phyloP scores from a whole-genome alignment of 2,888 invertebrate genomes.

The Balanococcus diminutus region DNA sequence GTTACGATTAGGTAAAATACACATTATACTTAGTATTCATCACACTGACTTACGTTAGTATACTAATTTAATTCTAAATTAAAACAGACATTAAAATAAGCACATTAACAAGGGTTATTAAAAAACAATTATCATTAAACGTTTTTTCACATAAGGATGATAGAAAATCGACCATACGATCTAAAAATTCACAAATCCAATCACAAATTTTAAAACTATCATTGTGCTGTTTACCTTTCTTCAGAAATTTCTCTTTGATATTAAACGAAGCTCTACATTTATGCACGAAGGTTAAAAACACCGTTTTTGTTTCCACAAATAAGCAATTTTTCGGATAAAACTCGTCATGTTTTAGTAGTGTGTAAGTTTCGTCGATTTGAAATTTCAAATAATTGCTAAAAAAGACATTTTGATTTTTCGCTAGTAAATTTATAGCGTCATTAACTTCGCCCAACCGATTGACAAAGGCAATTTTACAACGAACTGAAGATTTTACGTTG shows the following conservation, averaged over 20 bases:
- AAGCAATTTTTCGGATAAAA: background rate
- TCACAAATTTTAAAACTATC: background rate
- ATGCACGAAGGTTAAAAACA: background rate
- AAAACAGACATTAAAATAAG: background rate
- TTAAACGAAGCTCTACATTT: background rate
- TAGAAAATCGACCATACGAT: background rate
- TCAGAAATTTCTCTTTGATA: background rate
- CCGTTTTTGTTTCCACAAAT: background rate
- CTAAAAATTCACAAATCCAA: background rate
- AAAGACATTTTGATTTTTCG: background rate
- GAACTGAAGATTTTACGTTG: background rate
- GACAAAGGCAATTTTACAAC: background rate
- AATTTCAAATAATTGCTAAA: background rate
- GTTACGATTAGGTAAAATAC: too few relatives aligned
- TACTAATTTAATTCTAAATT: background rate
- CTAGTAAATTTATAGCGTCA: background rate
- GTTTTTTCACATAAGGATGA: background rate
- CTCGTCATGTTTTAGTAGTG: background rate
- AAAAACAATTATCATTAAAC: background rate
- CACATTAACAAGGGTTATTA: background rate
- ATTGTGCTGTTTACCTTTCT: background rate
- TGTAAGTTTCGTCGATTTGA: conserved; percentile 11
- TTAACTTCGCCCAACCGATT: background rate
- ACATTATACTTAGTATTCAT: too few relatives aligned
- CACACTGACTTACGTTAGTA: background rate